Evolutionary conservation across 2,113 vertebrate species (phyloP), one percentile per base, ranked within the genome.

Genomic region (Tupaia chinensis): DNA sequence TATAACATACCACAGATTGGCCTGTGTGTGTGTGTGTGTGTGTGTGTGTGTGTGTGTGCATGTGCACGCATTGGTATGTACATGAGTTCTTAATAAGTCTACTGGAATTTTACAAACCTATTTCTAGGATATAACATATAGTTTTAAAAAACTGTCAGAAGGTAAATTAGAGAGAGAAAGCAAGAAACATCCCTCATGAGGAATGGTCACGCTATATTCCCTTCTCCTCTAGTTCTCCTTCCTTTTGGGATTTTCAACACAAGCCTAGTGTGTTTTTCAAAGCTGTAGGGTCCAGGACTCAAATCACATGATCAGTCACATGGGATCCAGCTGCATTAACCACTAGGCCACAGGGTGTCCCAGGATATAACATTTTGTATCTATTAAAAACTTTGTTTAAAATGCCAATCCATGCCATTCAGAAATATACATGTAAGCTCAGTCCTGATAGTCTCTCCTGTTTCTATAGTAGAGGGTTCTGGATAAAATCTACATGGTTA

Each of bases 351-450:
- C 44, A 44, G 44, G 44, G 4, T 44, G 44, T 44, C 12, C n/a
- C 61, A 92, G 44, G 14, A 89, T 27, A 53, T 69, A 66, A 9
- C 23, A 93, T 89, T 96, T 79, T 95, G 56, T 32, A 89, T 29
- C 27, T 72, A 74, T 22, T 58, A n/a, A 94, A 93, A 93, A 2
- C 56, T 87, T 87, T 76, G 68, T 88, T 72, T 89, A 94, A 93
- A 95, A 91, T 1, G 16, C 72, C 76, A n/a, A 77, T 74, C 95
- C 80, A 93, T 54, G 73, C 9, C 61, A 63, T 70, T 79, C 32
- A 87, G 34, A 95, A 96, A 81, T 76, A 91, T 7, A 81, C 23
- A 85, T 13, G 93, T 60, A 68, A 54, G 34, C 69, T 70, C 60
- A 25, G 22, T 72, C 32, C 78, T 82, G 19, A 60, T 3, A 72